Conservation (phyloP, 2,888 invertebrate species). For the Germaria angustata region DNA sequence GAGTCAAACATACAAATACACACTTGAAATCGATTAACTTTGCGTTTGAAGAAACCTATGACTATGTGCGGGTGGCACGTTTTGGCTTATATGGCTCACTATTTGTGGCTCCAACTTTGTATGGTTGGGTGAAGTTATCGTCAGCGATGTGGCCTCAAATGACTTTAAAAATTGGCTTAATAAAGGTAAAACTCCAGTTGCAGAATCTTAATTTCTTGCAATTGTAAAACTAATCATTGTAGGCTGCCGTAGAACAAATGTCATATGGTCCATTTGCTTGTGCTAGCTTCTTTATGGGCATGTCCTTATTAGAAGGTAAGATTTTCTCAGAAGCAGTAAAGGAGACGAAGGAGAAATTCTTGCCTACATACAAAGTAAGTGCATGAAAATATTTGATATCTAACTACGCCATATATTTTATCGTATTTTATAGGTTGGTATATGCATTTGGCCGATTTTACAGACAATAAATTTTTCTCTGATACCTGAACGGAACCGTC, state of each 20-base stretch:
- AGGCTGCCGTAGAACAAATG: slow-evolving; percentile 86
- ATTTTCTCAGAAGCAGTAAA: slow-evolving; percentile 83
- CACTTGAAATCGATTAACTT: no score
- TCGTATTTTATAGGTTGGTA: slow-evolving; percentile 79
- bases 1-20: background rate
- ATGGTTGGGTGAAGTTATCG: slow-evolving; percentile 88
- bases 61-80: slow-evolving; percentile 85
- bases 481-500: slow-evolving; percentile 86
- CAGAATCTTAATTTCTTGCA: background rate
- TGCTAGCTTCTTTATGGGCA: slow-evolving; percentile 87
- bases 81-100: slow-evolving; percentile 89
- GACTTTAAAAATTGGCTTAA: slow-evolving; percentile 85
- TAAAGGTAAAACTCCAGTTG: slow-evolving; percentile 81
- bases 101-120: slow-evolving; percentile 89
- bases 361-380: slow-evolving; percentile 84
- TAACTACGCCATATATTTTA: background rate
- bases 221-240: background rate
- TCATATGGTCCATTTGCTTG: slow-evolving; percentile 88
- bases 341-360: slow-evolving; percentile 86
- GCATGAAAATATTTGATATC: background rate
- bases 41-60: slow-evolving; percentile 82
- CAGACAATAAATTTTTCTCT: slow-evolving; percentile 88
- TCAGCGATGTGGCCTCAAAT: slow-evolving; percentile 88
- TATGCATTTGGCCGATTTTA: slow-evolving; percentile 86
- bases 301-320: slow-evolving; percentile 87